A percentile compares a stretch with the other conserved stretches of the same genome.
Conservation (phyloP, 2,797 vertebrate species). For the Coranthus polyacanthus region DNA sequence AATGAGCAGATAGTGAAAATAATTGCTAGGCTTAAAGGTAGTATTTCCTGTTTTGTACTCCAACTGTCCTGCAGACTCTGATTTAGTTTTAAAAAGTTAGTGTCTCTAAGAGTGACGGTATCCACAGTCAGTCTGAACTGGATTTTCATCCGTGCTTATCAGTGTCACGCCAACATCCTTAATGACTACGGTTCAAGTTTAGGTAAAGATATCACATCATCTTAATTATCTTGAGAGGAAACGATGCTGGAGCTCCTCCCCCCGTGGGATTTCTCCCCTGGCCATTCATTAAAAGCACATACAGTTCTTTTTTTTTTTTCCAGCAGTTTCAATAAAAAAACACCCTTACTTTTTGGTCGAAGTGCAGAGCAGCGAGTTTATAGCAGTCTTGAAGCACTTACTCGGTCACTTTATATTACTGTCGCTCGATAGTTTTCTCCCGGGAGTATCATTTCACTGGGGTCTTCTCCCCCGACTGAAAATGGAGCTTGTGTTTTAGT, state of each 20-base stretch:
- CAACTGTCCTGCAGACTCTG: neutral
- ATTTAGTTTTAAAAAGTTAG: neutral
- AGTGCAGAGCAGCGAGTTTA: neutral
- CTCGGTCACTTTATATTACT: neutral
- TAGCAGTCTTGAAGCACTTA: neutral
- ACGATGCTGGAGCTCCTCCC: too few species aligned
- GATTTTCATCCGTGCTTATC: too few species aligned
- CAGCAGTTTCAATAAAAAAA: too few species aligned
- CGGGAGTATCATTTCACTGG: too few species aligned
- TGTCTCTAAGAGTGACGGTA: neutral
- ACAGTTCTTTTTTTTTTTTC: neutral
- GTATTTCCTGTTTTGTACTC: neutral
- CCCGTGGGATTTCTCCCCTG: too few species aligned
- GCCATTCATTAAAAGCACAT: too few species aligned
- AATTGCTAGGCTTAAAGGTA: too few species aligned
- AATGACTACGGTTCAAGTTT: neutral
- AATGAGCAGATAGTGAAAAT: neutral
- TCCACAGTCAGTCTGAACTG: too few species aligned
- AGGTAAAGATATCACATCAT: neutral
- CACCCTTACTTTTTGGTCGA: neutral
- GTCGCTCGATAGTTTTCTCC: neutral
- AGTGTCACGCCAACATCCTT: too few species aligned
- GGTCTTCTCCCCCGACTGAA: conserved; percentile 49
- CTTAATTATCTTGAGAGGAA: neutral
- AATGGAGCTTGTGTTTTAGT: conserved; percentile 53